A percentile compares a stretch with the other conserved stretches of the same genome.
phyloP scores from a whole-genome alignment of 30 jellyfish, hydroid and myxozoan species.

The Aurelia sp. region DNA sequence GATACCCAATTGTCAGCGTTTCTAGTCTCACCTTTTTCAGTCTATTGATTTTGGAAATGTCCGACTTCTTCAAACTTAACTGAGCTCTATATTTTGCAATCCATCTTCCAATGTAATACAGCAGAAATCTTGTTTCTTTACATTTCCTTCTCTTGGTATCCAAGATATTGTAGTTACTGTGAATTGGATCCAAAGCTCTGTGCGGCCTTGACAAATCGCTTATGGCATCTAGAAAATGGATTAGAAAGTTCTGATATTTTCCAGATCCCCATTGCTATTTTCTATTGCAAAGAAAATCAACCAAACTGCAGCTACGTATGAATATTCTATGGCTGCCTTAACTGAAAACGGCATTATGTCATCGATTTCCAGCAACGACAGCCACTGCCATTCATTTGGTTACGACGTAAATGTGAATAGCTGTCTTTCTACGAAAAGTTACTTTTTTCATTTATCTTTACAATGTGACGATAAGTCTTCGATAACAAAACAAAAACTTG shows the following conservation, averaged over 20 bases:
- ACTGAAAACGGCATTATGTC: too few species aligned
- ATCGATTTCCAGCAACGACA: too few species aligned
- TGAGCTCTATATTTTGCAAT: conserved; percentile 32
- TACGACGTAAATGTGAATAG: too few species aligned
- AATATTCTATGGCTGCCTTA: too few species aligned
- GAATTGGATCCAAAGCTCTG: conserved; percentile 11
- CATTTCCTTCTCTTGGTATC: conserved; percentile 16
- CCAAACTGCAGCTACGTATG: too few species aligned
- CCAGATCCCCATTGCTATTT: too few species aligned
- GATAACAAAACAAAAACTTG: too few species aligned
- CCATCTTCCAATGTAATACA: conserved; percentile 35
- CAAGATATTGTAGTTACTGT: conserved; percentile 4
- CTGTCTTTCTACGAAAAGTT: too few species aligned
- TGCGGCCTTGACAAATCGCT: neutral
- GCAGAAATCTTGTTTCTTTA: conserved; percentile 25
- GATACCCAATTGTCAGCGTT: conserved; percentile 44
- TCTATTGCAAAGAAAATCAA: too few species aligned
- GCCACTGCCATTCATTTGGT: too few species aligned
- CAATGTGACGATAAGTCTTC: too few species aligned
- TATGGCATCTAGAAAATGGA: conserved; percentile 9
- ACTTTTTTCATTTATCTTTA: too few species aligned
- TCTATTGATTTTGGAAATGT: conserved; percentile 2
- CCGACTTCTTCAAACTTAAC: conserved; percentile 29
- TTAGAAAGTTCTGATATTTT: neutral
- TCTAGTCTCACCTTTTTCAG: conserved; percentile 52